Percentiles rank a stretch among this genome's conserved stretches.
Evolutionary conservation across 2,797 vertebrate genomes (phyloP).

Genomic region (Rallus crepitans): DNA sequence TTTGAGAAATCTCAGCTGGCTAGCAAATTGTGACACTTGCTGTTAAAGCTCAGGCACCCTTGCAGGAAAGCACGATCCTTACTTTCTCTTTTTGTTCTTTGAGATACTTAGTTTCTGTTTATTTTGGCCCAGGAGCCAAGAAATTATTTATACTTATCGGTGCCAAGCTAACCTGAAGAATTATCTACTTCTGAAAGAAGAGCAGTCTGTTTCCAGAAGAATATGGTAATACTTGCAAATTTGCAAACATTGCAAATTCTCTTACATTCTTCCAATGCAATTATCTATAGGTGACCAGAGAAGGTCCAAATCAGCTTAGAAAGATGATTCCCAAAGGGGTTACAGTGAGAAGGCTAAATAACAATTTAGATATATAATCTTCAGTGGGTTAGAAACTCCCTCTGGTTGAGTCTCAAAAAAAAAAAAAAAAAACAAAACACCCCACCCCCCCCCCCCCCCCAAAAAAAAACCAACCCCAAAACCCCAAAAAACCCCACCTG

Average conservation of each 20-base stretch:
- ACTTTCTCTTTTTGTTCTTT: not conserved
- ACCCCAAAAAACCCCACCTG: not conserved
- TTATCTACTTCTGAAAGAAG: not conserved
- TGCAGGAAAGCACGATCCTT: conserved; percentile 6
- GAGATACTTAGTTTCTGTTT: not conserved
- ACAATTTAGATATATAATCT: not conserved
- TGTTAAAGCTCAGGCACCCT: conserved; percentile 3
- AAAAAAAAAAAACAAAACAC: not conserved
- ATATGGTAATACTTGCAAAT: not conserved
- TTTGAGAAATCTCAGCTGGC: conserved; percentile 48
- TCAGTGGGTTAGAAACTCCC: not conserved
- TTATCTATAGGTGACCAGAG: not conserved
- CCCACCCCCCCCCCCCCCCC: too few species aligned
- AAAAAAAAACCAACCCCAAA: too few species aligned
- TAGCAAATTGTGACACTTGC: conserved; percentile 17
- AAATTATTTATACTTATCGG: not conserved
- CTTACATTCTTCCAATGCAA: not conserved
- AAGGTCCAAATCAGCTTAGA: not conserved
- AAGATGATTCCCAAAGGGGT: not conserved
- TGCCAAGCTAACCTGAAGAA: not conserved
- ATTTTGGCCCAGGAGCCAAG: not conserved
- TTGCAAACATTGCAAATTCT: not conserved
- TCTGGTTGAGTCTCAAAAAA: not conserved
- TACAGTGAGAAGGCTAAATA: not conserved
- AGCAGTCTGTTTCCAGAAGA: not conserved